These are phyloP conservation scores for Tinamus major DNA, from an alignment of 2,797 vertebrate species.

Conservation along the genomic window DNA sequence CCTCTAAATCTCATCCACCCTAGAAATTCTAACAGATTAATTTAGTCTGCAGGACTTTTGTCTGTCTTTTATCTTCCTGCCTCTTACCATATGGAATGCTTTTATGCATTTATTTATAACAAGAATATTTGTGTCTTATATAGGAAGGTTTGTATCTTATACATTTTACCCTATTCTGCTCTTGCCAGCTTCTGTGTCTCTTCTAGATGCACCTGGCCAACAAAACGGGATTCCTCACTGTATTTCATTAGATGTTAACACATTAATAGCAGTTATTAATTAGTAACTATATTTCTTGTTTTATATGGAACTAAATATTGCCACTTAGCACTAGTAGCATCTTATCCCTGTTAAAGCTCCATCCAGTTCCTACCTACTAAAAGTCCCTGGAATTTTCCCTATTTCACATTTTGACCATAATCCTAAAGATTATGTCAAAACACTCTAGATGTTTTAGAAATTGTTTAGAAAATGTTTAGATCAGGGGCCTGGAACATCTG, in stretches of 20 bases:
- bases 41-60: not conserved
- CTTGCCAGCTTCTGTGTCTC: not conserved
- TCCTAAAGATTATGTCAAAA: not conserved
- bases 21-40: not conserved
- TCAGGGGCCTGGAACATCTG: too few relatives aligned
- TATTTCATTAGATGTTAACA: not conserved
- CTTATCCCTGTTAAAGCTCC: not conserved
- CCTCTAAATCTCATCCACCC: not conserved
- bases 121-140: not conserved
- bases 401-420: not conserved
- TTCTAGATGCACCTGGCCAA: not conserved
- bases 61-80: not conserved
- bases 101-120: not conserved
- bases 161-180: not conserved
- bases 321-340: not conserved
- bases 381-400: not conserved
- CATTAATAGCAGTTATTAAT: not conserved
- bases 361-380: not conserved
- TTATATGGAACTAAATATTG: not conserved
- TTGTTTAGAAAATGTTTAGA: too few relatives aligned
- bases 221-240: not conserved
- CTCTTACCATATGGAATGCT: accelerated
- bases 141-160: not conserved
- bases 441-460: not conserved
- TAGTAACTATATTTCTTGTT: not conserved